phyloP scores from a whole-genome alignment of 2,888 invertebrate genomes.

The Cyclophora albipunctata region DNA sequence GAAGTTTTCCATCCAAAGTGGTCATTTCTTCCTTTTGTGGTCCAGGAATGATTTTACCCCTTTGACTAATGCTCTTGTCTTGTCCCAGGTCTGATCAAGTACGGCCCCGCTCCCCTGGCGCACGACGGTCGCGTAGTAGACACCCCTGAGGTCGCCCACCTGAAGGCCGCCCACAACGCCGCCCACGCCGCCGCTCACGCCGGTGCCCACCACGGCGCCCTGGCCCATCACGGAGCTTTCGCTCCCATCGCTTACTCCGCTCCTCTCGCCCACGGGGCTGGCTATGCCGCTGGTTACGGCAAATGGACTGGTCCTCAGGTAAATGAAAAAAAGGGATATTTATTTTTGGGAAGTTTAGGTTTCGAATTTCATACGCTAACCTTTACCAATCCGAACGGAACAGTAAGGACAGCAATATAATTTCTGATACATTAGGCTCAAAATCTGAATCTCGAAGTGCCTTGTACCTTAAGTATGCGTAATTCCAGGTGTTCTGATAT shows the following conservation, averaged over 20 bases:
- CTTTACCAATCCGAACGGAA: not conserved
- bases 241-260: conserved; percentile 26
- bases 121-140: conserved; percentile 69
- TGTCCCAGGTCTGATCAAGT: conserved; percentile 57
- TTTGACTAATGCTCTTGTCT: no score
- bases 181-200: conserved; percentile 61
- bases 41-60: no score
- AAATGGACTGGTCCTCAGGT: conserved; percentile 65
- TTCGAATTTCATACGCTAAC: not conserved
- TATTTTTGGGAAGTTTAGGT: no score
- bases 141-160: conserved; percentile 74
- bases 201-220: conserved; percentile 34
- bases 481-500: no score
- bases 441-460: no score
- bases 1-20: no score
- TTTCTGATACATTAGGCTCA: no score
- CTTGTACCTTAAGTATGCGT: no score
- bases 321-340: conserved; percentile 1
- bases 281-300: conserved; percentile 62
- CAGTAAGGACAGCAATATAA: not conserved
- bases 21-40: no score
- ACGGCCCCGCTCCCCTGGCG: conserved; percentile 69
- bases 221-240: conserved; percentile 28
- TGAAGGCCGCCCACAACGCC: conserved; percentile 72
- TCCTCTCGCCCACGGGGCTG: conserved; percentile 33